A percentile compares a stretch with the other conserved stretches of the same genome.
Conservation (phyloP, 2,888 invertebrate species). For the Epicampocera succincta region DNA sequence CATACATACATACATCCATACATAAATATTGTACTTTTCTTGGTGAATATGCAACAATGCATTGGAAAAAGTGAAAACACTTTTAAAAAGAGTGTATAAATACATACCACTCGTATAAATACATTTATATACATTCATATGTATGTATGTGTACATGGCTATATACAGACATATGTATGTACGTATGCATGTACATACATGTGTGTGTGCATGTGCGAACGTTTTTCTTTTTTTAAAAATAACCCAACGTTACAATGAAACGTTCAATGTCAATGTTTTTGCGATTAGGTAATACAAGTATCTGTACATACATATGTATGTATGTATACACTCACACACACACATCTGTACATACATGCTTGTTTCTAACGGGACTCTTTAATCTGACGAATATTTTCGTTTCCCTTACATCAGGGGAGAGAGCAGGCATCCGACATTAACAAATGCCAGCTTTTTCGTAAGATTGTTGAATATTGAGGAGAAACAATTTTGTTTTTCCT, state of each 20-base stretch:
- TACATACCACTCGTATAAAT: no score
- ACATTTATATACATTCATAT: neutral
- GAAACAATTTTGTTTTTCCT: neutral
- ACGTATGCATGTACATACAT: neutral
- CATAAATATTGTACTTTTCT: neutral
- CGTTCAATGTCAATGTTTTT: constrained; percentile 64
- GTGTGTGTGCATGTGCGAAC: no score
- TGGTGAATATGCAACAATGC: constrained; percentile 36
- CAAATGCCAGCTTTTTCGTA: constrained; percentile 36
- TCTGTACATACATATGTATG: neutral
- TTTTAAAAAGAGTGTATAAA: constrained; percentile 8
- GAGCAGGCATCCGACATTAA: neutral
- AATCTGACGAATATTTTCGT: constrained; percentile 18
- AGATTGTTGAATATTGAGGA: constrained; percentile 18
- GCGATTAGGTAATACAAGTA: constrained; percentile 51
- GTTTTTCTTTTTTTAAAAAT: constrained; percentile 41
- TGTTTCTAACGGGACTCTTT: neutral
- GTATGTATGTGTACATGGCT: no score
- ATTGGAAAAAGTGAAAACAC: constrained; percentile 7
- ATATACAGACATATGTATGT: neutral
- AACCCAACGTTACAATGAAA: constrained; percentile 53
- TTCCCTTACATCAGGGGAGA: constrained; percentile 32
- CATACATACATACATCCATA: neutral
- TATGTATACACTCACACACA: neutral
- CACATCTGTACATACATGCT: neutral